A percentile compares a stretch with the other conserved stretches of the same genome.
phyloP scores from a whole-genome alignment of 1,140 invertebrate genomes.

The Diorhabda carinulata region DNA sequence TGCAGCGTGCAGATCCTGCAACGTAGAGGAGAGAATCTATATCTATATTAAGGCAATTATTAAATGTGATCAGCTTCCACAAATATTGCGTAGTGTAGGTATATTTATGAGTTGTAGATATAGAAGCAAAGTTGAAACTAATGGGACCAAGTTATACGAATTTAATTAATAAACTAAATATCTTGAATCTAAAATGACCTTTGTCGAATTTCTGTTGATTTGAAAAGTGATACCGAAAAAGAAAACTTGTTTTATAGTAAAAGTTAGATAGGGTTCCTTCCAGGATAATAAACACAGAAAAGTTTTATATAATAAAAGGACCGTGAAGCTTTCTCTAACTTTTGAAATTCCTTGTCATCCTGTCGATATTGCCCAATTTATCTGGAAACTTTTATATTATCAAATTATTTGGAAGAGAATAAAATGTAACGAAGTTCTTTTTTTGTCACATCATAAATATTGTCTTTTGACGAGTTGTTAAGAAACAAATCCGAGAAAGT shows the following conservation, averaged over 20 bases:
- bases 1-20: no score
- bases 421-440: background rate
- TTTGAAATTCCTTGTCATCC: background rate
- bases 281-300: constrained; percentile 9
- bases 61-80: no score
- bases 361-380: constrained; percentile 10
- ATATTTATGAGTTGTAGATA: no score
- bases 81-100: no score
- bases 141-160: no score
- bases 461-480: background rate
- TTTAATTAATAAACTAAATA: no score
- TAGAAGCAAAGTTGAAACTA: no score
- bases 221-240: constrained; percentile 17
- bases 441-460: constrained; percentile 3
- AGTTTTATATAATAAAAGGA: constrained; percentile 12
- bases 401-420: constrained; percentile 3
- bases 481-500: background rate
- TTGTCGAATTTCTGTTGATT: constrained; percentile 6
- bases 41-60: no score
- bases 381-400: constrained; percentile 4
- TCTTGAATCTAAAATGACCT: background rate
- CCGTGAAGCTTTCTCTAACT: constrained; percentile 5
- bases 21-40: no score
- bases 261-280: constrained; percentile 9
- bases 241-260: constrained; percentile 13